phyloP scores from a whole-genome alignment of 2,113 vertebrate genomes.

The Oxygymnocypris stewartii region DNA sequence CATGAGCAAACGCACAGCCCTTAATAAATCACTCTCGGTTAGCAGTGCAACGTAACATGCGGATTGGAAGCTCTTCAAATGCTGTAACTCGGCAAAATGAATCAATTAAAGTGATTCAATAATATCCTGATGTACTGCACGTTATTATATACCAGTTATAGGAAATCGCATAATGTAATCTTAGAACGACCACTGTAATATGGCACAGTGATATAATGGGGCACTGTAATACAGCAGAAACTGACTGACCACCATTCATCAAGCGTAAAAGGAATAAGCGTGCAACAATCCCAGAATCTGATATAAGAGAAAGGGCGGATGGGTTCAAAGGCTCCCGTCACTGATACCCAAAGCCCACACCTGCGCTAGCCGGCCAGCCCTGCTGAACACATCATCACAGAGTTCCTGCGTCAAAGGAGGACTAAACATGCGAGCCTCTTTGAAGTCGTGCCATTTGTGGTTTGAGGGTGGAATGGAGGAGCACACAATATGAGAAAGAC shows the following conservation, averaged over 20 bases:
- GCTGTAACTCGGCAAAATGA: background rate
- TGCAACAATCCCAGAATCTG: background rate
- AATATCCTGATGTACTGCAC: constrained; percentile 16
- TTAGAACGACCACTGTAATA: background rate
- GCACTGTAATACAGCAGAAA: background rate
- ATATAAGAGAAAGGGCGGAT: background rate
- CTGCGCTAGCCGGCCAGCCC: constrained; percentile 52
- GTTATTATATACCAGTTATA: background rate
- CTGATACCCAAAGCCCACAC: constrained; percentile 68
- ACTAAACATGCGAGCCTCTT: constrained; percentile 67
- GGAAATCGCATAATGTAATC: background rate
- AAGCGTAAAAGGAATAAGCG: background rate
- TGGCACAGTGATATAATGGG: background rate
- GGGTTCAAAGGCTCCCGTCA: constrained; percentile 66
- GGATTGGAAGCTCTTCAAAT: background rate
- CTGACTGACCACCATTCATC: background rate
- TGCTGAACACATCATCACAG: constrained; percentile 57
- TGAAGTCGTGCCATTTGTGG: constrained; percentile 68
- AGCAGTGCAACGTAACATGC: background rate
- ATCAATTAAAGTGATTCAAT: background rate
- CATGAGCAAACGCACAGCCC: background rate
- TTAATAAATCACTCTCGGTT: constrained; percentile 5
- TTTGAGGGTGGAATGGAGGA: constrained; percentile 56
- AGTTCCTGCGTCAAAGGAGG: constrained; percentile 65
- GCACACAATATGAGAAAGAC: constrained; percentile 38